A percentile compares a stretch with the other conserved stretches of the same genome.
phyloP scores from a whole-genome alignment of 1,140 invertebrate species.

The Drosophila miranda region DNA sequence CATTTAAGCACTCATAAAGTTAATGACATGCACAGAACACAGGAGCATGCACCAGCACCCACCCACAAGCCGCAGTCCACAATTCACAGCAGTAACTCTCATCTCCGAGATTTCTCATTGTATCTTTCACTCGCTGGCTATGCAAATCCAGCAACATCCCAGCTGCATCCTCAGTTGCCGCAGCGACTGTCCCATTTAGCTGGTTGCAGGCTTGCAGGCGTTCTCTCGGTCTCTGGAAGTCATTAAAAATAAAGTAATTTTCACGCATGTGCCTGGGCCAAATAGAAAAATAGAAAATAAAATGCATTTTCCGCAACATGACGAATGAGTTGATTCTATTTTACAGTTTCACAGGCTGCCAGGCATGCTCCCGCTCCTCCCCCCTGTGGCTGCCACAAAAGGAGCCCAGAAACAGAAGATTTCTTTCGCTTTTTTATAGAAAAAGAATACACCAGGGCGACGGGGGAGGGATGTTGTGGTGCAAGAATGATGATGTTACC shows the following conservation, averaged over 20 bases:
- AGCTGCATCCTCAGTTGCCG: slow-evolving; percentile 18
- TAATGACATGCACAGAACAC: slow-evolving; percentile 72
- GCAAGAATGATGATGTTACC: slow-evolving; percentile 46
- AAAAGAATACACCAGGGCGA: slow-evolving; percentile 2
- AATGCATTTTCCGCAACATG: slow-evolving; percentile 76
- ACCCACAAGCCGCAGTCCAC: not conserved
- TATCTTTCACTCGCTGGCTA: slow-evolving; percentile 5
- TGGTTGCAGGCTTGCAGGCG: slow-evolving; percentile 4
- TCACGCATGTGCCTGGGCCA: slow-evolving; percentile 70
- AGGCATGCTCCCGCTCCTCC: slow-evolving; percentile 12
- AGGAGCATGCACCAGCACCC: not conserved
- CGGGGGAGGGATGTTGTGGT: slow-evolving; percentile 5
- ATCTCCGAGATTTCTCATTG: slow-evolving; percentile 15
- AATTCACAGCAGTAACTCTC: slow-evolving; percentile 1
- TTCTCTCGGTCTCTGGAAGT: slow-evolving; percentile 25
- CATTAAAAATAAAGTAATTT: slow-evolving; percentile 80
- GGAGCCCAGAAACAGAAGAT: slow-evolving; percentile 3
- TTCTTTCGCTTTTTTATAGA: slow-evolving; percentile 7
- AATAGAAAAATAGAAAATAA: slow-evolving; percentile 63
- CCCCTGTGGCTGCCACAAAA: not conserved
- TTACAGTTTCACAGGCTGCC: slow-evolving; percentile 62
- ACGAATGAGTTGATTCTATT: slow-evolving; percentile 79
- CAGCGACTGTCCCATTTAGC: slow-evolving; percentile 54
- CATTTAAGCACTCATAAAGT: slow-evolving; percentile 78
- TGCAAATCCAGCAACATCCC: slow-evolving; percentile 14